Percentiles rank a stretch among this genome's conserved stretches.
Conservation (phyloP, 2,888 invertebrate species). For the Phasia obesa region DNA sequence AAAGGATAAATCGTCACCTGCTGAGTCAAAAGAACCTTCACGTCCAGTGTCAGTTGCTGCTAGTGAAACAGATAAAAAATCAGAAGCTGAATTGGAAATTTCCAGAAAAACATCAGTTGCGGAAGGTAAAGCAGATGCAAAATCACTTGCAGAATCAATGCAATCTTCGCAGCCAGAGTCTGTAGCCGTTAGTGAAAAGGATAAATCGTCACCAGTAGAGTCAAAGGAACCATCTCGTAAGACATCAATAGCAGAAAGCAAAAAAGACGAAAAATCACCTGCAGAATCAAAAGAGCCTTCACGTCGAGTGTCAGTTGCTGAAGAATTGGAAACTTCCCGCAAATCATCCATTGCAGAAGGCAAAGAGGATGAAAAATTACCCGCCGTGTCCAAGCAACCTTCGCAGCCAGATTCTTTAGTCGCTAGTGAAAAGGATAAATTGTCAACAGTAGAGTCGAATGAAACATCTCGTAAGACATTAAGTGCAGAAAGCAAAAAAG, state of each 20-base stretch:
- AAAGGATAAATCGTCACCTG: constrained; percentile 46
- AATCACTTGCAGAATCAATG: constrained; percentile 24
- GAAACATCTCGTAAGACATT: too few species aligned
- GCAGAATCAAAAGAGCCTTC: too few species aligned
- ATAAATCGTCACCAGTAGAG: constrained; percentile 18
- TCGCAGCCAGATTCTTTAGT: too few species aligned
- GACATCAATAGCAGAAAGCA: background rate
- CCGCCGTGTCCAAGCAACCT: background rate
- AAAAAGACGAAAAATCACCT: too few species aligned
- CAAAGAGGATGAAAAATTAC: constrained; percentile 42
- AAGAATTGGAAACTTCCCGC: too few species aligned
- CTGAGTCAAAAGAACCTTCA: background rate
- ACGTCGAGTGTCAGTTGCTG: too few species aligned
- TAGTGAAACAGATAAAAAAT: constrained; percentile 60
- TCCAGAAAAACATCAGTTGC: background rate
- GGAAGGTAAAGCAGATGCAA: constrained; percentile 34
- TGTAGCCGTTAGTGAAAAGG: constrained; percentile 42
- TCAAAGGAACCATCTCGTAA: background rate
- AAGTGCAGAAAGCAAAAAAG: too few species aligned
- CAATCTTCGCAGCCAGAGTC: constrained; percentile 70
- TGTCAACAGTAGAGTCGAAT: too few species aligned
- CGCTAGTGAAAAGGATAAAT: too few species aligned
- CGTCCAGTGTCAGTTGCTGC: constrained; percentile 23
- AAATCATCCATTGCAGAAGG: constrained; percentile 3
- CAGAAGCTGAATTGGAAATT: background rate